Percentiles rank a stretch among this genome's conserved stretches.
Conservation (phyloP, 2,113 vertebrate genomes). For the Merops nubicus region DNA sequence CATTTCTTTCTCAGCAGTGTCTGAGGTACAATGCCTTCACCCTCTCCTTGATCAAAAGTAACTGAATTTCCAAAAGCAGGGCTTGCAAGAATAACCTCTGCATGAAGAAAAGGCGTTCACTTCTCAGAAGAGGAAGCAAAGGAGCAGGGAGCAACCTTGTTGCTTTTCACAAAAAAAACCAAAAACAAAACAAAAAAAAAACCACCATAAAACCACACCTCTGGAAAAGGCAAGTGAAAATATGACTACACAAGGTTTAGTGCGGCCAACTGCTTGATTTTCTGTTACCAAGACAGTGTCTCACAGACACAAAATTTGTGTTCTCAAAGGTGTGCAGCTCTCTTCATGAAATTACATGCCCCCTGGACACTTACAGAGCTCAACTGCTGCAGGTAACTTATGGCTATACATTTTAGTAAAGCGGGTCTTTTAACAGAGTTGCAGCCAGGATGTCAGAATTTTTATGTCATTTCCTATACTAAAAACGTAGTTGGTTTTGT, state of each 20-base stretch:
- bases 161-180: neutral
- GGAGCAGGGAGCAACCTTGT: neutral
- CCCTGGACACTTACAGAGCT: slow-evolving; percentile 32
- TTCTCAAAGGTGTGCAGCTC: slow-evolving; percentile 27
- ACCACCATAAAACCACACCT: neutral
- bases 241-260: slow-evolving; percentile 39
- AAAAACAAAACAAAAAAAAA: no score
- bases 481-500: neutral
- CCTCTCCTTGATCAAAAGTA: neutral
- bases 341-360: neutral
- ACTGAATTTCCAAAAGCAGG: neutral
- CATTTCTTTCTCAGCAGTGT: slow-evolving; percentile 10
- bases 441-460: neutral
- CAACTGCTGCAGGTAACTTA: neutral
- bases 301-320: neutral
- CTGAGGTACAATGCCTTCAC: slow-evolving; percentile 29
- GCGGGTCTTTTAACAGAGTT: neutral
- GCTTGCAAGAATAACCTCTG: neutral
- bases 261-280: slow-evolving; percentile 11
- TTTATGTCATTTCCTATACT: neutral
- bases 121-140: neutral
- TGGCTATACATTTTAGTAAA: neutral
- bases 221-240: slow-evolving; percentile 28
- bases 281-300: neutral
- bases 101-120: neutral